A percentile compares a stretch with the other conserved stretches of the same genome.
Conservation (phyloP, 2,888 invertebrate genomes). For the Scaptomyza parva region DNA sequence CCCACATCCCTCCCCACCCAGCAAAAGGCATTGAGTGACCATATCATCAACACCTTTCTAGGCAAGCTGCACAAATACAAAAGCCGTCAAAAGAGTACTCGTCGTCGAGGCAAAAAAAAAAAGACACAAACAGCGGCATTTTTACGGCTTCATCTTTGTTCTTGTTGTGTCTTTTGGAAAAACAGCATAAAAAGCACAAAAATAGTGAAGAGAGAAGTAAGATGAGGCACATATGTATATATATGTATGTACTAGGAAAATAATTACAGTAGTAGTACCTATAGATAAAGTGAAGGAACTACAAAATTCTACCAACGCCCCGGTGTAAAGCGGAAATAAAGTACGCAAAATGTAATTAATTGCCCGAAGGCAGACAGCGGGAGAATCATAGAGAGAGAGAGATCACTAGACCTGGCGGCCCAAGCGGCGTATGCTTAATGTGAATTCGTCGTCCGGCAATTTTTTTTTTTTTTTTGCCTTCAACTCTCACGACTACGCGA, state of each 20-base stretch:
- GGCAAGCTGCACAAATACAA: constrained; percentile 70
- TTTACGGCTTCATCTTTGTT: constrained; percentile 72
- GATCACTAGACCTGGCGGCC: constrained; percentile 14
- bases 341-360: constrained; percentile 79
- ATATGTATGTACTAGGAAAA: constrained; percentile 33
- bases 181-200: constrained; percentile 5
- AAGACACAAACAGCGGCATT: constrained; percentile 72
- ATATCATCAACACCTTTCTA: constrained; percentile 74
- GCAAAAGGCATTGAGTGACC: constrained; percentile 38
- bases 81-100: constrained; percentile 40
- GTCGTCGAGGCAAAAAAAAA: constrained; percentile 22
- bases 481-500: constrained; percentile 37
- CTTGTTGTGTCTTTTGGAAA: constrained; percentile 37
- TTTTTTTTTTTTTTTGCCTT: constrained; percentile 37
- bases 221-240: constrained; percentile 29
- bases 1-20: background rate
- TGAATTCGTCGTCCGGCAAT: constrained; percentile 37
- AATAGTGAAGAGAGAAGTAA: constrained; percentile 19
- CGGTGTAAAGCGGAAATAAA: constrained; percentile 74
- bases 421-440: constrained; percentile 60
- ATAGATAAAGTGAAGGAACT: constrained; percentile 19
- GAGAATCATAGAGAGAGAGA: background rate
- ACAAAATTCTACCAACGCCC: constrained; percentile 61
- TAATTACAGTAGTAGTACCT: constrained; percentile 52
- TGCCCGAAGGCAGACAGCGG: constrained; percentile 35